Conservation (phyloP, 2,113 vertebrate species). For the Canis aureus region DNA sequence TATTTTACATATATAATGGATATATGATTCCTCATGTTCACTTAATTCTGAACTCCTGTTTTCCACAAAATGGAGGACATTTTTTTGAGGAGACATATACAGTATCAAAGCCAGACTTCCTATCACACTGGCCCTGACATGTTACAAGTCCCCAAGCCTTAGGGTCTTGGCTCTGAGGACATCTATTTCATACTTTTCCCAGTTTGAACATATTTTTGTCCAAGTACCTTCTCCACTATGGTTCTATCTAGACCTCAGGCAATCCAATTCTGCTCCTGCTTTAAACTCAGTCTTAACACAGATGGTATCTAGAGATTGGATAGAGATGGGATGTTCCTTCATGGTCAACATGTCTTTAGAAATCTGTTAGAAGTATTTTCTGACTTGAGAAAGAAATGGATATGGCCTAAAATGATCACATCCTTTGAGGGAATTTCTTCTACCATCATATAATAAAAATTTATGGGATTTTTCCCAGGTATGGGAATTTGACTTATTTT, state of each 20-base stretch:
- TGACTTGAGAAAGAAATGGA: not conserved
- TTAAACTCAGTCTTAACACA: not conserved
- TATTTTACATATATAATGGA: not conserved
- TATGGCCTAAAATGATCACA: not conserved
- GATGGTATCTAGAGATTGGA: not conserved
- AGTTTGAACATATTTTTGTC: not conserved
- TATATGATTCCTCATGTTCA: not conserved
- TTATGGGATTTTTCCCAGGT: not conserved
- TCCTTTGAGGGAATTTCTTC: not conserved
- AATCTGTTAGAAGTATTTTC: not conserved
- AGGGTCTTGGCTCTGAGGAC: not conserved
- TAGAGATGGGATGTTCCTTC: not conserved
- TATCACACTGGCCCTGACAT: not conserved
- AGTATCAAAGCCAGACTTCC: not conserved
- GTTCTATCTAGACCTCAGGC: not conserved
- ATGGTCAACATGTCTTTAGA: not conserved
- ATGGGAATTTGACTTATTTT: not conserved
- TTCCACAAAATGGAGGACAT: not conserved
- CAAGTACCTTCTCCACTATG: not conserved
- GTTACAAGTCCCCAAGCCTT: not conserved
- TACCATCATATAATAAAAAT: not conserved
- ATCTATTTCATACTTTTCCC: not conserved
- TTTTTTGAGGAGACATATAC: not conserved
- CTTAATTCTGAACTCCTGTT: not conserved
- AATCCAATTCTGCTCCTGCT: not conserved